Conservation (phyloP, 2,113 vertebrate species). For the Corythaixoides concolor region DNA sequence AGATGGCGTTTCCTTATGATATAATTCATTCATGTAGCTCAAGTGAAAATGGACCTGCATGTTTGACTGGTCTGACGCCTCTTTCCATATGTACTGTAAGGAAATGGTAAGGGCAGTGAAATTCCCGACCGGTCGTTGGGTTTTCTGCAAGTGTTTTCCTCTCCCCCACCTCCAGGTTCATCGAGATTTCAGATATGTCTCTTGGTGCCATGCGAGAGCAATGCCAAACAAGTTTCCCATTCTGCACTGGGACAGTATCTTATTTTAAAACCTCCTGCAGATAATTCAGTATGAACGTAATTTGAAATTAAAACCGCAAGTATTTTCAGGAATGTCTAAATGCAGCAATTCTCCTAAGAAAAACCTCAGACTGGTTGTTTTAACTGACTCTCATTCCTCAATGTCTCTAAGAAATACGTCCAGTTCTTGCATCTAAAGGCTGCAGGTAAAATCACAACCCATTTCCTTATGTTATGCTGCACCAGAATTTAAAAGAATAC, state of each 20-base stretch:
- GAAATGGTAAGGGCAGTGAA: background rate
- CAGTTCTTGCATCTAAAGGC: background rate
- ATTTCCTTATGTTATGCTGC: background rate
- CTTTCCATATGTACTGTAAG: too few species aligned
- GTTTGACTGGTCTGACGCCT: background rate
- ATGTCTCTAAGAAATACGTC: background rate
- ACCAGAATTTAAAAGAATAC: background rate
- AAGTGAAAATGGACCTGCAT: background rate
- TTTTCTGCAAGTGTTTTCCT: background rate
- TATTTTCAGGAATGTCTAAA: background rate
- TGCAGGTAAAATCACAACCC: background rate
- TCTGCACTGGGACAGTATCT: background rate
- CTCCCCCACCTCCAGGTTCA: background rate
- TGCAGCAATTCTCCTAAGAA: background rate
- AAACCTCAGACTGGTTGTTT: background rate
- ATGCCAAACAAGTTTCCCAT: background rate
- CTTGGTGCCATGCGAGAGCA: background rate
- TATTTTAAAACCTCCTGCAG: background rate
- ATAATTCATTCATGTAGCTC: background rate
- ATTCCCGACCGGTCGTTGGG: background rate
- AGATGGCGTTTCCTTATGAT: background rate
- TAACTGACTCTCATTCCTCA: background rate
- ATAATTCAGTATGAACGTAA: background rate
- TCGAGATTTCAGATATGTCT: background rate
- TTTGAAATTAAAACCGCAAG: background rate